phyloP scores from a whole-genome alignment of 2,888 invertebrate species.

The Eudemis profundana region DNA sequence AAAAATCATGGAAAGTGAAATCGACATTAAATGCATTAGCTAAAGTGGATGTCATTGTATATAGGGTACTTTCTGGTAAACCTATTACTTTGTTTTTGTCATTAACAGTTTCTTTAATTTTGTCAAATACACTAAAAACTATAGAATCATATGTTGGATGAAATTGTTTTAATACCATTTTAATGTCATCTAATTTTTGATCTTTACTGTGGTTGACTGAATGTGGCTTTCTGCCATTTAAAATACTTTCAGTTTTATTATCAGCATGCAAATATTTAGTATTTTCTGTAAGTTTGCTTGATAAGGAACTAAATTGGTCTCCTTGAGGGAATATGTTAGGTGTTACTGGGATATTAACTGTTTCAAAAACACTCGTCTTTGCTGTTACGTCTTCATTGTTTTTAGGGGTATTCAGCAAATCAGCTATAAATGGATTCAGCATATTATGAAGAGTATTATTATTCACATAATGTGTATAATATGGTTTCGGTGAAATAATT shows the following conservation, averaged over 20 bases:
- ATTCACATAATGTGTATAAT: too few species aligned
- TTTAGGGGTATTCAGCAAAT: not conserved
- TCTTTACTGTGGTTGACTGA: not conserved
- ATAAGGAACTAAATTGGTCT: not conserved
- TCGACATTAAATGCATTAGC: too few species aligned
- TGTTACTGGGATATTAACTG: not conserved
- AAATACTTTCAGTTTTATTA: not conserved
- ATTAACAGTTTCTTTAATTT: not conserved
- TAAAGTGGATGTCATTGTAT: too few species aligned
- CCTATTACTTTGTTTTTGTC: too few species aligned
- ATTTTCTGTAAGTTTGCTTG: not conserved
- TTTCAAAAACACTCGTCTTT: not conserved
- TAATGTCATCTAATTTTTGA: too few species aligned
- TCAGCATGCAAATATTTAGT: not conserved
- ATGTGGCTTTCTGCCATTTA: not conserved
- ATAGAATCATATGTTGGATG: not conserved
- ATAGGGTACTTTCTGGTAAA: too few species aligned
- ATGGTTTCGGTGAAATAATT: too few species aligned
- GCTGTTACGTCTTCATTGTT: not conserved
- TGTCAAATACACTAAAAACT: not conserved
- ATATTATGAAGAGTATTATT: not conserved
- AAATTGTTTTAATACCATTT: too few species aligned
- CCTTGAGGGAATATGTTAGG: not conserved
- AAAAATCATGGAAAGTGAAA: too few species aligned
- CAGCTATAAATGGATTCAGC: too few species aligned